Evolutionary conservation across 2,888 invertebrate genomes (phyloP), one percentile per base, ranked within the genome.

Genomic region (Ptycholaimellus sp.): DNA sequence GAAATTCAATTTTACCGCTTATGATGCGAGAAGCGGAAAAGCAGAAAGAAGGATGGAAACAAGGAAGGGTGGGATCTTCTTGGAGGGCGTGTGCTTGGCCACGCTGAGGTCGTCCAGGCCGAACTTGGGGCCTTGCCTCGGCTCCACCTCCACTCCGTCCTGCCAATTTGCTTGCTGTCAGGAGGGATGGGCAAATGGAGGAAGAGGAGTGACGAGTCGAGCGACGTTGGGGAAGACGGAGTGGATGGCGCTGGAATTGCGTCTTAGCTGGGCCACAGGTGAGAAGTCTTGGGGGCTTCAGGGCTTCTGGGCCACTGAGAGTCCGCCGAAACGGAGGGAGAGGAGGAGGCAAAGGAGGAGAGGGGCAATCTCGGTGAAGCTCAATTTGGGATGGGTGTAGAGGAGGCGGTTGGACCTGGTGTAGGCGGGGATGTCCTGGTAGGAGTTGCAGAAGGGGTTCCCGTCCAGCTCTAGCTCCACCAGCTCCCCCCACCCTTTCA

Each of bases 391-490:
- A 18, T 2, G 18, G n/a, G 2, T 21, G 17, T 13, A 34, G 22
- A 18, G 21, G 11, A 11, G 30, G 30, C 6, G 7, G 7, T 6
- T 13, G 25, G 37, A 42, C 44, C 44, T 44, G 30, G 38, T 38
- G 35, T 44, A 44, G 13, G 36, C 25, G 25, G 21, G 31, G 29
- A 25, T 42, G 29, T 45, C 44, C 28, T 33, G n/a, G 41, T 46
- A 43, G n/a, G 35, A 20, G 25, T 47, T 44, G 34, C 40, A 40
- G 16, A 51, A 19, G 19, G 50, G 51, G 35, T 53, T 53, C 43
- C 50, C 50, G 41, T 54, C 54, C 33, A 53, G 44, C 37, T 46
- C 47, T 2, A 54, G 33, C 13, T 40, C 45, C 32, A 50, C 48
- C 16, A 53, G 40, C 13, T 45, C 46, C n/a, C n/a, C n/a, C 39